Evolutionary conservation across 2,797 vertebrate genomes (phyloP).

Genomic region (Salmo trutta): DNA sequence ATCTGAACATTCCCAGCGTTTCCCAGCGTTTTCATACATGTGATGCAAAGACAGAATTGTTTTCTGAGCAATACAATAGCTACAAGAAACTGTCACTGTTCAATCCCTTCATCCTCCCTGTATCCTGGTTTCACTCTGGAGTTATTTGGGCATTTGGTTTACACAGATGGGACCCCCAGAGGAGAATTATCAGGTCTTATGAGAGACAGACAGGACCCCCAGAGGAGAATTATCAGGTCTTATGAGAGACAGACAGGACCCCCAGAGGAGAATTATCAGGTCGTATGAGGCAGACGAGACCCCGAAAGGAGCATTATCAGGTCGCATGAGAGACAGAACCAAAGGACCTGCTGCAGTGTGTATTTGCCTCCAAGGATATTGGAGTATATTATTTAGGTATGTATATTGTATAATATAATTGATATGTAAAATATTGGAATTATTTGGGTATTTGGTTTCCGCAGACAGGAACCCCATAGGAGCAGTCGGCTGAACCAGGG

Average conservation of each 20-base stretch:
- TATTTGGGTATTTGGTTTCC: not conserved
- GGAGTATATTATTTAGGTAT: not conserved
- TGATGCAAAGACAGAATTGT: not conserved
- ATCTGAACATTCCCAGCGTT: not conserved
- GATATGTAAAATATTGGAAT: not conserved
- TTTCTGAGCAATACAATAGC: not conserved
- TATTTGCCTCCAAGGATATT: constrained; percentile 13
- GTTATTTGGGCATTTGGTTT: not conserved
- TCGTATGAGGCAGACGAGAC: no score
- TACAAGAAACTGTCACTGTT: not conserved
- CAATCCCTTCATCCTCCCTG: not conserved
- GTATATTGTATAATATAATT: not conserved
- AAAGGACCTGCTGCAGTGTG: constrained; percentile 22
- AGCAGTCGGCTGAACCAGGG: constrained; percentile 6
- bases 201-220: not conserved
- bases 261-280: not conserved
- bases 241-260: not conserved
- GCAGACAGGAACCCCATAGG: not conserved
- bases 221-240: not conserved
- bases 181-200: not conserved
- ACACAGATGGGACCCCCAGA: not conserved
- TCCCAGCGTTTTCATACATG: not conserved
- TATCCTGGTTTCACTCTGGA: not conserved
- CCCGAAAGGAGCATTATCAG: not conserved
- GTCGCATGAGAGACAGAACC: constrained; percentile 1